Base-by-base conservation (phyloP, 2,888 invertebrate genomes). In the Andrena minutula region DNA sequence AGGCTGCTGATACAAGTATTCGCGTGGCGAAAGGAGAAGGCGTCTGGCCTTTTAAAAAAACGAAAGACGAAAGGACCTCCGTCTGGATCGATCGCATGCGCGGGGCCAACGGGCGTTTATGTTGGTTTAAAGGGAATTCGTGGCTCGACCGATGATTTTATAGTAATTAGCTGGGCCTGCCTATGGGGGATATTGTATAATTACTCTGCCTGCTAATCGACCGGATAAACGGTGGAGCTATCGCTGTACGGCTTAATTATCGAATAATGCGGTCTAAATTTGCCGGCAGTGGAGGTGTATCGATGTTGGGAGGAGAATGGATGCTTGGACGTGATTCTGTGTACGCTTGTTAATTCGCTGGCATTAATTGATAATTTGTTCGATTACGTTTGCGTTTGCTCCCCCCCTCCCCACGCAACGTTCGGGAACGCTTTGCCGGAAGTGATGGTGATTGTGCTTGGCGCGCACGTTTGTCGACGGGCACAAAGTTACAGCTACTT, bases 221-320 rank as follows among this genome's bases (percentile, higher is more conserved):
- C 80, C 73, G 80, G 64, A 73, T 79, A 65, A 79, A 79, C 64
- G 73, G 58, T n/a, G n/a, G n/a, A n/a, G n/a, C 51, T 69, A 79
- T 58, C 56, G 80, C 73, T 78, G 53, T 47, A 65, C 56, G 35
- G 80, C 71, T 79, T 73, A 79, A 81, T 81, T 81, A 81, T 72
- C 79, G 79, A 81, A 69, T 73, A 78, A 78, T 68, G 61, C 53
- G 72, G 71, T 63, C 66, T 68, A 80, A 80, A 72, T 72, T 66
- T 49, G 32, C 23, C 12, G 35, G 32, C 41, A 16, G 41, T 5
- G 16, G 53, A 26, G 26, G 47, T 53, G 28, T 78, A 63, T 72
- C 78, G 30, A 65, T 30, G 28, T 26, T 7, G 53, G 41, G 16
- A 2, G 32, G 41, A 7, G 61, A 61, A 65, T 35, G 28, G 23